Evolutionary conservation across 2,888 invertebrate genomes (phyloP), one percentile per base, ranked within the genome.

Genomic region (Carcina quercana): DNA sequence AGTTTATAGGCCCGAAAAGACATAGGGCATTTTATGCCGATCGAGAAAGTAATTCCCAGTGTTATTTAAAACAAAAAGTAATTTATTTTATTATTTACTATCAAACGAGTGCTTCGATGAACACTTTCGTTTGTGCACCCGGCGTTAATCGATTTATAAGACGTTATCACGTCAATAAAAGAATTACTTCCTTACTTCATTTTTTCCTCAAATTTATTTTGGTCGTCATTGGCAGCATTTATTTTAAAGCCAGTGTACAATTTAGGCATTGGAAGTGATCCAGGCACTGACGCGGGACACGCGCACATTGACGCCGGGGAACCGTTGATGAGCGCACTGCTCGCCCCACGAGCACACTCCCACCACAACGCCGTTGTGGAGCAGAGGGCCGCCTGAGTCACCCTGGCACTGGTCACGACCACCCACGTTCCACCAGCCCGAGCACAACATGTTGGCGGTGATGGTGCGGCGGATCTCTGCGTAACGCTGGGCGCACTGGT

Each of bases 321-420:
- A 34, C 19, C 11, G 17, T 4, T 24, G n/a, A 3, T 25, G 13
- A 12, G 25, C 34, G 25, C 34, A 34, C 8, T 13, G 12, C 8
- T 22, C 10, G 8, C 66, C 65, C 48, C 53, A 71, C 1, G 71
- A 70, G 40, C 52, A 56, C 13, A 70, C 43, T 13, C 70, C 70
- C 1, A 70, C 65, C 8, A 63, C 37, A 4, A 61, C 40, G 24
- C 42, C 36, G 26, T 60, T 58, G 43, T 67, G 68, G 40, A 59
- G 47, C 13, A 70, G 58, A 10, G 70, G 68, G 22, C 67, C 61
- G 1, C 71, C 71, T 12, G 59, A 58, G 47, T 71, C 68, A 12
- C 63, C 67, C 44, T 58, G 51, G 50, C 75, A 76, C 0, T 32
- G 25, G 3, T 73, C 73, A 1, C 67, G 69, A 20, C 57, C 63